phyloP scores from a whole-genome alignment of 2,113 vertebrate genomes.

The Pelmatolapia mariae region DNA sequence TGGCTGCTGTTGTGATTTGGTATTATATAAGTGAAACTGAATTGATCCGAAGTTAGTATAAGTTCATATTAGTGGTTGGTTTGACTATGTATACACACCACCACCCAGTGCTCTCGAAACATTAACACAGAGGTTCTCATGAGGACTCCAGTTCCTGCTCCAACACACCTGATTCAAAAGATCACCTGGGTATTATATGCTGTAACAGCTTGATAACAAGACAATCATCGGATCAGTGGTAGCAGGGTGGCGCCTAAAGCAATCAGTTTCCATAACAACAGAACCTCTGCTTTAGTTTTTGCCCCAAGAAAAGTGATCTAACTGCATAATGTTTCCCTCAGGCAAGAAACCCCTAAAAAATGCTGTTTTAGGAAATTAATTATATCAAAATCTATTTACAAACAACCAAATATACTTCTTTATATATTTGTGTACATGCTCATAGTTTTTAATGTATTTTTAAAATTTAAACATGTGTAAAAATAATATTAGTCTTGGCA shows the following conservation, averaged over 20 bases:
- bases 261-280: background rate
- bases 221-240: background rate
- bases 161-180: background rate
- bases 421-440: background rate
- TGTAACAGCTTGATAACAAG: background rate
- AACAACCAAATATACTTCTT: background rate
- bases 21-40: background rate
- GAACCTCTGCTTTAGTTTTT: background rate
- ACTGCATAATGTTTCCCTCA: fast-evolving
- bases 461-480: background rate
- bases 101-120: background rate
- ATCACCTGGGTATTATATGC: background rate
- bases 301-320: background rate
- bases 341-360: background rate
- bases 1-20: background rate
- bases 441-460: background rate
- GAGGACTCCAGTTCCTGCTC: background rate
- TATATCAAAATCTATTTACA: background rate
- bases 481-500: background rate
- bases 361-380: background rate
- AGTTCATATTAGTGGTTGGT: background rate
- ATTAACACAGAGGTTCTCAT: background rate
- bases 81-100: fast-evolving
- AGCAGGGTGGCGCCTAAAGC: fast-evolving
- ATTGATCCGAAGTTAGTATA: fast-evolving